Base-by-base conservation (phyloP, 2,797 vertebrate species). In the Epinephelus awoara region DNA sequence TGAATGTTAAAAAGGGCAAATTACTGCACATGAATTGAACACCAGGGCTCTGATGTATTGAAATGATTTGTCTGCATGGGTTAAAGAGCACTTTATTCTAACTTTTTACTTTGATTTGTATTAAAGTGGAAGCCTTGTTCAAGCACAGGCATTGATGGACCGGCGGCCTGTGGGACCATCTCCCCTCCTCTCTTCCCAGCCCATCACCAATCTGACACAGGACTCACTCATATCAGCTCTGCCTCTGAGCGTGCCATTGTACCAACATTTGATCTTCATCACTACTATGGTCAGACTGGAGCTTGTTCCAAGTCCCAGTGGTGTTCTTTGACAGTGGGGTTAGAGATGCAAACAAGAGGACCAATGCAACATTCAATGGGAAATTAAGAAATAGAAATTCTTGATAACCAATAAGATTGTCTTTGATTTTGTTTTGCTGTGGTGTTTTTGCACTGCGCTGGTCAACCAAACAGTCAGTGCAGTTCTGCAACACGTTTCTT, bases 91-190 rank as follows among this genome's bases (percentile, higher is more conserved):
- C 34, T n/a, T 61, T 57, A 27, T 49, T 38, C 21, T 85, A 5
- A 88, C 25, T 17, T 14, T 79, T 42, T 4, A 11, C 52, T 75
- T 21, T 46, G 18, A 1, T 89, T 70, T 88, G 13, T 84, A 77
- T 93, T 91, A 12, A 80, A 98, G 97, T 97, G 95, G 96, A 97
- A 88, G 97, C 97, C 73, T 87, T 95, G 85, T 97, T 97, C 91
- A 98, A 94, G 86, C 96, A 95, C 88, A 95, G 93, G 71, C 92
- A 90, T 79, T 95, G 93, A 96, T 67, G 80, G 85, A 85, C 12
- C 62, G 15, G 44, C 56, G 51, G 46, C 76, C 79, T 6, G 7
- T 27, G 25, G 52, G 71, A 83, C 54, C 70, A 4, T 57, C 76
- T 52, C 52, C 21, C 72, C 56, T 21, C 27, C 50, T 79, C 56